Evolutionary conservation across 2,113 vertebrate species (phyloP).

Genomic region (Muntiacus reevesi): DNA sequence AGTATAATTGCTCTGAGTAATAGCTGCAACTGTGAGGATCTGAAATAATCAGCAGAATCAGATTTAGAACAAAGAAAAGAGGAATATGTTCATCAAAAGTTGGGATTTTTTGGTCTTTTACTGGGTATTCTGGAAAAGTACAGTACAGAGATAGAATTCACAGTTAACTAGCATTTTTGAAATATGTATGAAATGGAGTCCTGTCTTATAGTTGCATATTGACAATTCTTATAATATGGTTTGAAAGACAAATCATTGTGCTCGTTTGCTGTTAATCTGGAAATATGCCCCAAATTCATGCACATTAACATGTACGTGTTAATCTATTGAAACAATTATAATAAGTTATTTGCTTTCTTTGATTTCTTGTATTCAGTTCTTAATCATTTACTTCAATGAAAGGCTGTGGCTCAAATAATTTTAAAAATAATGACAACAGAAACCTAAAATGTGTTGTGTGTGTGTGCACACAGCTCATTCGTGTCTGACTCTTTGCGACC

Average conservation of each 20-base stretch:
- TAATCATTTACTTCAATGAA: neutral
- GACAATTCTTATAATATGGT: neutral
- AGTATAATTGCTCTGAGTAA: neutral
- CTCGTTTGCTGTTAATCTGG: neutral
- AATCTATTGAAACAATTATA: neutral
- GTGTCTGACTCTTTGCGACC: neutral
- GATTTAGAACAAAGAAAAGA: neutral
- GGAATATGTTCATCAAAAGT: neutral
- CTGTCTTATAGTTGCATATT: neutral
- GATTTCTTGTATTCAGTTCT: neutral
- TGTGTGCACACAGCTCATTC: neutral
- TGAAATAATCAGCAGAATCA: neutral
- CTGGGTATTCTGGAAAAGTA: neutral
- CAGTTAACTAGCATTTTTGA: neutral
- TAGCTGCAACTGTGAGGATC: neutral
- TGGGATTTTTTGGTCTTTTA: neutral
- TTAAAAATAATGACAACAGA: neutral
- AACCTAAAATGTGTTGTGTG: neutral
- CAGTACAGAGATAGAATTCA: neutral
- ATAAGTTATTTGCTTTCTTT: neutral
- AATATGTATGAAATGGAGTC: neutral
- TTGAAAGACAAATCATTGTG: neutral
- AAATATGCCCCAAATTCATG: neutral
- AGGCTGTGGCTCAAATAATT: neutral
- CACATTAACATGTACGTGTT: neutral